Percentiles rank a stretch among this genome's conserved stretches.
These are phyloP conservation scores for Sphinx pinastri DNA, from an alignment of 2,888 invertebrate species.

Conservation along the genomic window DNA sequence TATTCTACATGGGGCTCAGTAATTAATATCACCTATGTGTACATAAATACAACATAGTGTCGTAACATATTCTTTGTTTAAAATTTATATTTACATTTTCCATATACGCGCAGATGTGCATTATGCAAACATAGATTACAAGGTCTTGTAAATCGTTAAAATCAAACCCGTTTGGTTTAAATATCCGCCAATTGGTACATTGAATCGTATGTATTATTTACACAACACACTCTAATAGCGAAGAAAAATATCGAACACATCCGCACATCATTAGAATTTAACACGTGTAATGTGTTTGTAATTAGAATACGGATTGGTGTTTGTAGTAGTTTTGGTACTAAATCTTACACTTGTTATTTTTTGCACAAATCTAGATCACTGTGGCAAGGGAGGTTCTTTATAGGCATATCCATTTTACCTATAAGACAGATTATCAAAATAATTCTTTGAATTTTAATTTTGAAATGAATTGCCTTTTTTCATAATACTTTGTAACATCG, in stretches of 20 bases:
- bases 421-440: too few relatives aligned
- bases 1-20: background rate
- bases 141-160: background rate
- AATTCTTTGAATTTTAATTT: too few relatives aligned
- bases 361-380: constrained; percentile 5
- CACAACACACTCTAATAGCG: constrained; percentile 12
- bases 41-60: background rate
- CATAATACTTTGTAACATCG: too few relatives aligned
- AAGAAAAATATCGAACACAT: constrained; percentile 16
- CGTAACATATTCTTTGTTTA: too few relatives aligned
- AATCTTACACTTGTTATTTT: constrained; percentile 10
- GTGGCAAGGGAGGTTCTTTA: background rate
- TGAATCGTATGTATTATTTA: constrained; percentile 18
- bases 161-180: constrained; percentile 8
- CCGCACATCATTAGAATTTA: constrained; percentile 16
- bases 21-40: background rate
- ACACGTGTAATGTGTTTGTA: constrained; percentile 12
- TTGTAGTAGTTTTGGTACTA: background rate
- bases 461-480: too few relatives aligned
- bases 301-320: constrained; percentile 13
- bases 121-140: too few relatives aligned
- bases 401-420: too few relatives aligned
- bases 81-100: too few relatives aligned
- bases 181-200: constrained; percentile 23
- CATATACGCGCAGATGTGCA: too few relatives aligned